These are phyloP conservation scores for Seira sanloemensis DNA, from an alignment of 2,888 invertebrate genomes.

Conservation along the genomic window DNA sequence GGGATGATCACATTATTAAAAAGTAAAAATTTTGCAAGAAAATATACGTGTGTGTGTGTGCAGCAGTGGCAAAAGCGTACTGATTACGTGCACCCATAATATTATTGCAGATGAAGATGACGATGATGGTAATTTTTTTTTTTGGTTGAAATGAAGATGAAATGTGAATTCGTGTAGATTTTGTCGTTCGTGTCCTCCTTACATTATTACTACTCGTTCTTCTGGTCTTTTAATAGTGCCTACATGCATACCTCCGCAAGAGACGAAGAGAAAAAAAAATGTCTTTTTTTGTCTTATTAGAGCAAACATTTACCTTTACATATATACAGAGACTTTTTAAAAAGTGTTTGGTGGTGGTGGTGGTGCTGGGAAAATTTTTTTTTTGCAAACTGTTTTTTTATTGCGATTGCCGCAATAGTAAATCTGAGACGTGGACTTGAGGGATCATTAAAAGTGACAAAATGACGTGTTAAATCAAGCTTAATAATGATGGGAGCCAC, in stretches of 20 bases:
- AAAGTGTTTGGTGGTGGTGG: too few species aligned
- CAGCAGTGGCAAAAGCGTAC: neutral
- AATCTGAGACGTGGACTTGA: neutral
- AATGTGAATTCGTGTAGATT: neutral
- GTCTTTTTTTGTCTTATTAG: neutral
- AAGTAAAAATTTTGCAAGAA: constrained; percentile 1
- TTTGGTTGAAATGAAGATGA: constrained; percentile 8
- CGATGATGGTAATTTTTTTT: neutral
- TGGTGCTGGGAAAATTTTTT: neutral
- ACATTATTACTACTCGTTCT: constrained; percentile 43
- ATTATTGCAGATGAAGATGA: neutral
- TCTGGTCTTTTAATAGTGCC: constrained; percentile 38
- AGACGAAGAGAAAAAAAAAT: too few species aligned
- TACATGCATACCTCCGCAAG: neutral
- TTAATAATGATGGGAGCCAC: neutral
- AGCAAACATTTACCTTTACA: neutral
- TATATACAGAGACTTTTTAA: too few species aligned
- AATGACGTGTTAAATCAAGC: constrained; percentile 32
- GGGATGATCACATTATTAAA: neutral
- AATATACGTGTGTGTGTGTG: too few species aligned
- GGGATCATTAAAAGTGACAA: constrained; percentile 36
- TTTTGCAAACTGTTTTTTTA: too few species aligned
- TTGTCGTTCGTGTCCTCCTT: constrained; percentile 40
- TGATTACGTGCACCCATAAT: constrained; percentile 12
- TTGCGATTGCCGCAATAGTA: neutral